Conservation (phyloP, 2,797 vertebrate species). For the Hylomyscus alleni region DNA sequence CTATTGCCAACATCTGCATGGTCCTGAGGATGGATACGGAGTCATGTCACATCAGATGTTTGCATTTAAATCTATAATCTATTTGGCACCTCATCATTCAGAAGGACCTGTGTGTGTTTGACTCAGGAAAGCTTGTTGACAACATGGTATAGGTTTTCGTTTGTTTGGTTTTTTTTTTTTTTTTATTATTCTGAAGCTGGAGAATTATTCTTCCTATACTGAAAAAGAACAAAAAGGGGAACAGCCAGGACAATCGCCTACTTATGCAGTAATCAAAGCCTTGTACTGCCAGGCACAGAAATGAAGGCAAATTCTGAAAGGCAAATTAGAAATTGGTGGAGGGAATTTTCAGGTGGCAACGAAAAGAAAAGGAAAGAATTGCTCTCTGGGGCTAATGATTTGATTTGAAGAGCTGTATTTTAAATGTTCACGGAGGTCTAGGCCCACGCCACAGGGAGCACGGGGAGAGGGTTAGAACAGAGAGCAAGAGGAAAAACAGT, state of each 20-base stretch:
- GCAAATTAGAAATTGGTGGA: constrained; percentile 52
- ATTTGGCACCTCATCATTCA: neutral
- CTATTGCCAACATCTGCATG: neutral
- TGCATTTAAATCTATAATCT: neutral
- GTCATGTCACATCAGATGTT: too few species aligned
- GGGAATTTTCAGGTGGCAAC: constrained; percentile 5
- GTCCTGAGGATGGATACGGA: neutral
- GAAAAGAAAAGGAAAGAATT: neutral
- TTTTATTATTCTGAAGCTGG: neutral
- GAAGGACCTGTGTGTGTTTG: neutral
- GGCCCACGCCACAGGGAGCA: neutral
- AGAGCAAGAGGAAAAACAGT: constrained; percentile 1
- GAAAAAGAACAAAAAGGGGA: constrained; percentile 6
- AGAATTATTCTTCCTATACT: constrained; percentile 12
- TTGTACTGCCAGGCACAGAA: constrained; percentile 25
- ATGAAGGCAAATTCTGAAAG: constrained; percentile 40
- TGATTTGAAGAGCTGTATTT: constrained; percentile 50
- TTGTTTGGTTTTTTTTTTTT: neutral
- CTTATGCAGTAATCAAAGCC: constrained; percentile 23
- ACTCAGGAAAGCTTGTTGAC: constrained; percentile 17
- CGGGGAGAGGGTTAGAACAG: neutral
- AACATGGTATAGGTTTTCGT: neutral
- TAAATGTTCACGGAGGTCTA: constrained; percentile 2
- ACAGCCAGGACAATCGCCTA: constrained; percentile 6
- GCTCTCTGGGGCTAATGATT: constrained; percentile 32